Base-by-base conservation (phyloP, 2,888 invertebrate species). In the Drosophila meridiana region DNA sequence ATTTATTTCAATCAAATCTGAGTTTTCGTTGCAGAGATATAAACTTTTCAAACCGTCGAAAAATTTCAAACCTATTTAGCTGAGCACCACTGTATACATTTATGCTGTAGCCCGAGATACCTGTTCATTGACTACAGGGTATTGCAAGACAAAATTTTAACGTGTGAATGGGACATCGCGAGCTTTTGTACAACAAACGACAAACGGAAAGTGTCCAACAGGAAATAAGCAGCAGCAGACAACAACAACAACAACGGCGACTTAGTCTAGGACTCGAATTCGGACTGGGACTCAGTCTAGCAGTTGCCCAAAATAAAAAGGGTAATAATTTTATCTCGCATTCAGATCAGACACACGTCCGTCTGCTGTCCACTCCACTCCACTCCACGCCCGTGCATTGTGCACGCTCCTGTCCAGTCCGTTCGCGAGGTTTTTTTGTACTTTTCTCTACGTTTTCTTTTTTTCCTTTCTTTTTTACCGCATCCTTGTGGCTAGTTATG, bases 201-300 rank as follows among this genome's bases (percentile, higher is more conserved):
- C 90, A 88, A 90, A 92, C 91, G 92, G 92, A 92, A 92, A 87
- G 88, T 87, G 90, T 91, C 91, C 92, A 89, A 92, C 91, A 91
- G 91, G 92, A 92, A 92, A 90, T 89, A 89, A 90, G 83, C 90
- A 83, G 85, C 81, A 65, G 32, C 52, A 66, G 20, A 11, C 45
- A 53, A 8, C 53, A 40, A 32, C 43, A 48, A 30, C 65, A 34
- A 32, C 65, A 36, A 77, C 71, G 58, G 74, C 65, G 78, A 73
- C 73, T 74, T 67, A 63, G 78, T 78, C 73, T 72, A 36, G 63
- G 38, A 70, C 68, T 69, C 48, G 69, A 34, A 45, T 68, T 66
- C 20, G 61, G 40, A 72, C 63, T 58, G 58, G 75, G 73, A 77
- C 69, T 73, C 55, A 55, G 64, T 66, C 52, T 36, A 20, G 45